Conservation (phyloP, 2,113 vertebrate genomes). For the Brevimyrus niger region DNA sequence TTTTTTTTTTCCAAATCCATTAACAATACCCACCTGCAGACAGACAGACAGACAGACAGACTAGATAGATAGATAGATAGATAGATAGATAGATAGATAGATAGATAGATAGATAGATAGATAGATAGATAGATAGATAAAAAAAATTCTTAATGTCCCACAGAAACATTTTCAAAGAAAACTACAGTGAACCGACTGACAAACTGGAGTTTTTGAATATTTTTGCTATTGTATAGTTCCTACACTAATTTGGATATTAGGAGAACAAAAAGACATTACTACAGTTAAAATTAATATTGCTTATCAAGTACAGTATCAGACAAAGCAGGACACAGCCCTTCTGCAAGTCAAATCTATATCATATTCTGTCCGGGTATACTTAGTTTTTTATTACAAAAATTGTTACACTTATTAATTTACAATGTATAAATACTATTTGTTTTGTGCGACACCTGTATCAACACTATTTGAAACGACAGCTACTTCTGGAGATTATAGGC, state of each 20-base stretch:
- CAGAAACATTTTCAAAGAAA: neutral
- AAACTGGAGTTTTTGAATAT: neutral
- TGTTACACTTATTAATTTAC: neutral
- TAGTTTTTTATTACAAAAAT: neutral
- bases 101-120: neutral
- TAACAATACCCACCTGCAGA: neutral
- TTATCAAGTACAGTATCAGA: neutral
- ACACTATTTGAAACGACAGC: neutral
- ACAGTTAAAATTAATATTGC: neutral
- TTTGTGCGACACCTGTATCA: neutral
- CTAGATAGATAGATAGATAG: neutral
- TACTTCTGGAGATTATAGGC: neutral
- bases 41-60: neutral
- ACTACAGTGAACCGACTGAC: neutral
- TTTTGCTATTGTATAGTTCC: neutral
- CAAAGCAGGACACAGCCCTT: neutral
- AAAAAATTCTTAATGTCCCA: neutral
- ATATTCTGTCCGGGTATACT: neutral
- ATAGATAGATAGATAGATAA: neutral
- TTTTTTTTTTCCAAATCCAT: neutral
- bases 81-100: neutral
- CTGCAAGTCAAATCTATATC: neutral
- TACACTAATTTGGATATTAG: neutral
- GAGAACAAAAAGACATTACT: neutral
- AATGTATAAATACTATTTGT: neutral